Evolutionary conservation across 2,113 vertebrate species (phyloP).

Genomic region (Hippopotamus amphibius): DNA sequence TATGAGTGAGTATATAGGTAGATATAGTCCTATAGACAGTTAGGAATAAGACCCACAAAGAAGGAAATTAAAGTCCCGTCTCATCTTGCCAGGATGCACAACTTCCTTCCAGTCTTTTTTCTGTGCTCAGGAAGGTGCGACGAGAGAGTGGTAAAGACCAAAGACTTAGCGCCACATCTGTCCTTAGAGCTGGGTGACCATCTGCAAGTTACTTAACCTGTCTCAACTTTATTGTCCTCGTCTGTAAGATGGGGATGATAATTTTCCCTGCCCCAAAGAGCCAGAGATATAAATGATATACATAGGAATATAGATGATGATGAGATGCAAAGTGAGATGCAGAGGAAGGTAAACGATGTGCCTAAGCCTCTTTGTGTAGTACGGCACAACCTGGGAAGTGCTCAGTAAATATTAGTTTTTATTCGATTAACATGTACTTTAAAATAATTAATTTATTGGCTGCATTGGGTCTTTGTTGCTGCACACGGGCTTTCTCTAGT

Average conservation of each 20-base stretch:
- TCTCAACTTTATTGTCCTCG: background rate
- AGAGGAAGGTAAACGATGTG: background rate
- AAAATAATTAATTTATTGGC: too few relatives aligned
- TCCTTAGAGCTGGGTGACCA: background rate
- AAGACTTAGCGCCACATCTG: fast-evolving
- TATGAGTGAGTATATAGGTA: background rate
- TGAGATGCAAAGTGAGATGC: background rate
- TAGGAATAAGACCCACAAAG: background rate
- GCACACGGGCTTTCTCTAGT: too few relatives aligned
- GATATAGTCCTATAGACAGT: background rate
- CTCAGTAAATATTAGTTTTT: background rate
- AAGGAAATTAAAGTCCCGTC: background rate
- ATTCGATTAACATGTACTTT: background rate
- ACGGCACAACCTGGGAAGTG: too few relatives aligned
- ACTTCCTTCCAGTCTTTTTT: background rate
- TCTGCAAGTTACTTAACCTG: background rate
- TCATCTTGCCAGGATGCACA: too few relatives aligned
- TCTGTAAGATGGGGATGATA: background rate
- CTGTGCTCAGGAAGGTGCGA: background rate
- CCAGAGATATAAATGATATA: background rate
- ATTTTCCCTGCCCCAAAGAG: background rate
- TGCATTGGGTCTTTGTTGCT: too few relatives aligned
- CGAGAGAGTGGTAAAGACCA: background rate
- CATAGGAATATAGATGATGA: background rate
- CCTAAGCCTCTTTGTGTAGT: background rate